These are phyloP conservation scores for Heliconius erato DNA, from an alignment of 2,888 invertebrate species.

Conservation along the genomic window DNA sequence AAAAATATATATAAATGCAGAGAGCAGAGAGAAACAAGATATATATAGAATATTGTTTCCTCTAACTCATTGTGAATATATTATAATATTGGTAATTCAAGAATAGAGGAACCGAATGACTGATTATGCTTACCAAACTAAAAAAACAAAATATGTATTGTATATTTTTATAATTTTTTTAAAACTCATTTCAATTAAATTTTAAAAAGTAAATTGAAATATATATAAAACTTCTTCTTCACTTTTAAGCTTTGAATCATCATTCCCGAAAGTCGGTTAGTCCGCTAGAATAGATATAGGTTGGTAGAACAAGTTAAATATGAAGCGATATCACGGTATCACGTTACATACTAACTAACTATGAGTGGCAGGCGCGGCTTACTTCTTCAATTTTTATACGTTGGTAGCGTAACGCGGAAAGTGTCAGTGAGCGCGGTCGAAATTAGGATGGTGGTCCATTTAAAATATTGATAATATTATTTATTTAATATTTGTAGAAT, in stretches of 20 bases:
- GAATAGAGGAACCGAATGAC: too few species aligned
- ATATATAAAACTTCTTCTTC: background rate
- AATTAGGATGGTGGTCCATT: constrained; percentile 13
- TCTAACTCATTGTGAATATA: too few species aligned
- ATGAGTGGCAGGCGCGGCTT: constrained; percentile 56
- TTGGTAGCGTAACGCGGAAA: constrained; percentile 75
- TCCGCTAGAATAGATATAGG: constrained; percentile 22
- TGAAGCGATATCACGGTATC: constrained; percentile 45
- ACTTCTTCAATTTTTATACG: constrained; percentile 50
- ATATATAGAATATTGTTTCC: too few species aligned
- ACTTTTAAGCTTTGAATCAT: background rate
- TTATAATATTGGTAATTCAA: too few species aligned
- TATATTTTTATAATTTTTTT: too few species aligned
- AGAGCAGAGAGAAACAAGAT: too few species aligned
- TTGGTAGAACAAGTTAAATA: constrained; percentile 25
- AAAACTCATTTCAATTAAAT: too few species aligned
- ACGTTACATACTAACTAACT: constrained; percentile 52
- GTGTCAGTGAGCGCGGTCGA: constrained; percentile 67
- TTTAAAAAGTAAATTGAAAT: background rate
- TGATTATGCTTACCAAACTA: too few species aligned
- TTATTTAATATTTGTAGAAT: background rate
- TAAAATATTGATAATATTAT: background rate
- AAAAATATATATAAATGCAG: too few species aligned
- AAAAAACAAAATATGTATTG: too few species aligned
- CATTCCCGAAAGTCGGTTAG: constrained; percentile 1